Evolutionary conservation across 2,797 vertebrate genomes (phyloP).

Genomic region (Propithecus deckenii): DNA sequence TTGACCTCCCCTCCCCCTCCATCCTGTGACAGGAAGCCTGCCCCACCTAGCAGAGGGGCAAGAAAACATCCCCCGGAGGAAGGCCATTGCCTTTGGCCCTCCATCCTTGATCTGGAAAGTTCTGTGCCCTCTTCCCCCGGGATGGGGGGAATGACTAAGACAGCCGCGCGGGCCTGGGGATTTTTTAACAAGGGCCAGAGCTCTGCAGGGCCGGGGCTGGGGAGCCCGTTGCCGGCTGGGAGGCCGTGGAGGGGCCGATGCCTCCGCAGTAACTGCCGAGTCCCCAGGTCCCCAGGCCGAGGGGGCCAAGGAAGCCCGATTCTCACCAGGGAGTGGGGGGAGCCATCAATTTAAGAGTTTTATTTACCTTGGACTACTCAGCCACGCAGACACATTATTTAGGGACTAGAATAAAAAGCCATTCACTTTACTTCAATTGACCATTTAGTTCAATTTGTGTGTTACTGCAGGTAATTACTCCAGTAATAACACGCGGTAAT

Average conservation of each 20-base stretch:
- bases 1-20: conserved; percentile 47
- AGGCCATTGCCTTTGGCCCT: conserved; percentile 41
- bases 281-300: conserved; percentile 42
- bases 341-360: conserved; percentile 77
- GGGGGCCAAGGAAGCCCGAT: fast-evolving
- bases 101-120: conserved; percentile 48
- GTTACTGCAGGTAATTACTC: conserved; percentile 87
- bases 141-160: not conserved
- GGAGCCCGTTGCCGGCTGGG: not conserved
- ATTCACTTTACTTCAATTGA: conserved; percentile 87
- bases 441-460: conserved; percentile 85
- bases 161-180: fast-evolving
- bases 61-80: not conserved
- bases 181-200: not conserved
- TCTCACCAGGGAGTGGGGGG: not conserved
- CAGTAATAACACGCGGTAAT: conserved; percentile 84
- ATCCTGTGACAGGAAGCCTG: conserved; percentile 73
- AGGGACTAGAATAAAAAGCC: conserved; percentile 87
- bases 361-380: conserved; percentile 84
- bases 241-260: not conserved
- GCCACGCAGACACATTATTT: conserved; percentile 85
- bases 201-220: not conserved
- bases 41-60: conserved; percentile 50
- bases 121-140: not conserved
- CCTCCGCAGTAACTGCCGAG: not conserved